Conservation (phyloP, 1,140 invertebrate genomes). For the Pseudomyrmex gracilis region DNA sequence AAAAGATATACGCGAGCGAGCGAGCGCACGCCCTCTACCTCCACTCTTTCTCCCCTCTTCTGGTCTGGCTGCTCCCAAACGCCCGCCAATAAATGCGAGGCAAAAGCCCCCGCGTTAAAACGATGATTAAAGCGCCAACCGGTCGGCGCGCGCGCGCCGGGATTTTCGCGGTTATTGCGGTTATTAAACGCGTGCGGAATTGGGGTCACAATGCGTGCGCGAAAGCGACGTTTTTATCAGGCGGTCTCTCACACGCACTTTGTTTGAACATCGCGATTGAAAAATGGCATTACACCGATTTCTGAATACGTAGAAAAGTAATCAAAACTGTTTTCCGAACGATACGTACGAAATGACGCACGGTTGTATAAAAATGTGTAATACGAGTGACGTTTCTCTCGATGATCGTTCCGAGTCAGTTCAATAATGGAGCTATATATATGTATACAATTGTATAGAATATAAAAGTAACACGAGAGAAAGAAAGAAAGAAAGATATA, state of each 20-base stretch:
- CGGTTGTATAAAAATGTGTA: neutral
- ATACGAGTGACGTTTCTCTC: neutral
- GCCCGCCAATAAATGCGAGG: constrained; percentile 36
- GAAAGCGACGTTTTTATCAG: neutral
- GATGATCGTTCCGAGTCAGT: neutral
- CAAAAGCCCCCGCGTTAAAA: constrained; percentile 45
- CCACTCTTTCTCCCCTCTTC: too few relatives aligned
- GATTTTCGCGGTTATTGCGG: constrained; percentile 59
- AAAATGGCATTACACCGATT: constrained; percentile 17
- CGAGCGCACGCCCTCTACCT: neutral
- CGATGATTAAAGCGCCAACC: constrained; percentile 52
- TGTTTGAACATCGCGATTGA: constrained; percentile 22
- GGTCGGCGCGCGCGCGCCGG: neutral
- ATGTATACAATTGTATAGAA: neutral
- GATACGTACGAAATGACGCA: too few relatives aligned
- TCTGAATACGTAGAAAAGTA: constrained; percentile 9
- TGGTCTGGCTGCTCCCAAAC: neutral
- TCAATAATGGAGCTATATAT: neutral
- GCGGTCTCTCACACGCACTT: neutral
- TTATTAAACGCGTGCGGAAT: constrained; percentile 56
- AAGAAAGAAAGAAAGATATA: neutral
- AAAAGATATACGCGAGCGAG: constrained; percentile 14
- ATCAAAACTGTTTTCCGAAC: constrained; percentile 33
- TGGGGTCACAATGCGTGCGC: constrained; percentile 43
- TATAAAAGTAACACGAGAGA: neutral